Conservation (phyloP, 2,797 vertebrate genomes). For the Hapalemur alaotrensis region DNA sequence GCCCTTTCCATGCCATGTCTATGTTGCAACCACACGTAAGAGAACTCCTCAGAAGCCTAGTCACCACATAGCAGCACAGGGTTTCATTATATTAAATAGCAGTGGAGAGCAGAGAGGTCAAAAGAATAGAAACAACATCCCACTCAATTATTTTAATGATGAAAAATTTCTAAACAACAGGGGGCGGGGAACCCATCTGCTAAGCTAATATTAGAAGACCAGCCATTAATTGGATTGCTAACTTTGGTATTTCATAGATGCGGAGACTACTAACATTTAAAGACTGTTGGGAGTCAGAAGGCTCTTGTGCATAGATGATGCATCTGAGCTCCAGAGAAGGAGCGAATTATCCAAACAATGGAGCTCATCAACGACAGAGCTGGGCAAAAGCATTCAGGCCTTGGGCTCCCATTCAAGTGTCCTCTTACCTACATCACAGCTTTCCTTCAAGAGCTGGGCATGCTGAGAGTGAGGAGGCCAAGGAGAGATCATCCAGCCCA, state of each 20-base stretch:
- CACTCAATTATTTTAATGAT: slow-evolving; percentile 53
- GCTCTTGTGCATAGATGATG: not conserved
- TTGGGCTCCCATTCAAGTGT: not conserved
- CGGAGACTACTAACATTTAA: not conserved
- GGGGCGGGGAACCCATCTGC: not conserved
- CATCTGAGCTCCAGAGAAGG: not conserved
- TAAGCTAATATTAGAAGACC: not conserved
- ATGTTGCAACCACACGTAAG: not conserved
- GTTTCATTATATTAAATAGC: not conserved
- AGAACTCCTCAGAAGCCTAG: not conserved
- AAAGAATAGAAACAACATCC: slow-evolving; percentile 2
- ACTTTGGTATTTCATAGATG: not conserved
- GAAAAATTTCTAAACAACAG: slow-evolving; percentile 10
- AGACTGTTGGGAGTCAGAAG: not conserved
- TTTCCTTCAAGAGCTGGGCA: not conserved
- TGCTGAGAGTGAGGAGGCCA: not conserved
- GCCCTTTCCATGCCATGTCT: not conserved
- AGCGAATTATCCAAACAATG: not conserved
- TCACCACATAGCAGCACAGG: not conserved
- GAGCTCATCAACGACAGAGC: not conserved
- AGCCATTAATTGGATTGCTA: not conserved
- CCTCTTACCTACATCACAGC: not conserved
- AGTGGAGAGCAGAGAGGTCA: not conserved
- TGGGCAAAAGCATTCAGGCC: not conserved
- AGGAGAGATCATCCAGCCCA: not conserved